phyloP scores from a whole-genome alignment of 2,113 vertebrate species.

The Tamias sibiricus region DNA sequence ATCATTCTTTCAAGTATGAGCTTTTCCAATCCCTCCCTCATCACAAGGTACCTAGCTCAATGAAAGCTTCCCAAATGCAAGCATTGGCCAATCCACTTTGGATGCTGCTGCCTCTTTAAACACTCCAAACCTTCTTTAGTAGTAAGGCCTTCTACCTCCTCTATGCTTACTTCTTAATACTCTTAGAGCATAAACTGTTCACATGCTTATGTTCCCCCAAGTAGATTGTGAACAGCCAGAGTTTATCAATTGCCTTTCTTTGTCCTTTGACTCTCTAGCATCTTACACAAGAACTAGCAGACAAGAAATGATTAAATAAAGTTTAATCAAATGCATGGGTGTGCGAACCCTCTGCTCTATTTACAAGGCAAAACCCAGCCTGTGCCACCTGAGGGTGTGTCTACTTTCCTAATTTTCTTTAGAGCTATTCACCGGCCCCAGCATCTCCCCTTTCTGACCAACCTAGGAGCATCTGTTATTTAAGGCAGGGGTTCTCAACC shows the following conservation, averaged over 20 bases:
- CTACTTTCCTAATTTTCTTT: background rate
- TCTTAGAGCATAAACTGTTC: background rate
- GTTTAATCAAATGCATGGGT: background rate
- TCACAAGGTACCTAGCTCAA: background rate
- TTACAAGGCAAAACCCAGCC: background rate
- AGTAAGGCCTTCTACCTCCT: fast-evolving
- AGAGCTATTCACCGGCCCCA: background rate
- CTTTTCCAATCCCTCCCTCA: background rate
- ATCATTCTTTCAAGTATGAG: background rate
- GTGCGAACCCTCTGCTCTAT: background rate
- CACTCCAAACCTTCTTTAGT: background rate
- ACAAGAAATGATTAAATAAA: background rate
- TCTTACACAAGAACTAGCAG: background rate
- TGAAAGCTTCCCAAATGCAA: background rate
- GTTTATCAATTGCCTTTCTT: background rate
- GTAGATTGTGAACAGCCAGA: background rate
- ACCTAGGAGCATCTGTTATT: background rate
- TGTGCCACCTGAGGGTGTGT: background rate
- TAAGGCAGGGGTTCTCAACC: background rate
- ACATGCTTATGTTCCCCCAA: background rate
- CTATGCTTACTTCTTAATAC: background rate
- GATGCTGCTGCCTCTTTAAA: background rate
- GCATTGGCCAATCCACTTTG: background rate
- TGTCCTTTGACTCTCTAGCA: background rate
- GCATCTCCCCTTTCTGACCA: background rate